Percentiles rank a stretch among this genome's conserved stretches.
Conservation (phyloP, 2,113 vertebrate genomes). For the Percina caprodes region DNA sequence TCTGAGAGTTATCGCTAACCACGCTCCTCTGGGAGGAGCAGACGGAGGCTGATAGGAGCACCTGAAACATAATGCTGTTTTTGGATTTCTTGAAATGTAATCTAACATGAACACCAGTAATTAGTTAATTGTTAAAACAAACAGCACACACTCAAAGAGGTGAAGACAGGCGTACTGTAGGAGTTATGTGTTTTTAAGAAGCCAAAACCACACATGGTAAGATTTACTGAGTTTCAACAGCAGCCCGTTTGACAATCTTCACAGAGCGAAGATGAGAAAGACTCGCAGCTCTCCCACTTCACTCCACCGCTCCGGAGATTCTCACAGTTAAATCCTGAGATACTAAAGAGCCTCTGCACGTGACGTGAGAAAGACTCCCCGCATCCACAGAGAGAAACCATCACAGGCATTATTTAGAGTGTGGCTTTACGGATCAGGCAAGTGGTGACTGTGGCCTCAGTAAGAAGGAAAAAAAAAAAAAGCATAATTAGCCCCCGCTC, state of each 20-base stretch:
- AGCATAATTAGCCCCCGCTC: constrained; percentile 73
- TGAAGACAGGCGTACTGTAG: constrained; percentile 45
- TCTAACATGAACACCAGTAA: constrained; percentile 28
- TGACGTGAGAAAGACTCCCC: constrained; percentile 63
- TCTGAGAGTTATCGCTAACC: constrained; percentile 1
- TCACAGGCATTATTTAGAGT: constrained; percentile 66
- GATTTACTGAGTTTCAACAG: constrained; percentile 52
- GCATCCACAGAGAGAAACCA: constrained; percentile 69
- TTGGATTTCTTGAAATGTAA: neutral
- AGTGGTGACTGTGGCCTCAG: constrained; percentile 63
- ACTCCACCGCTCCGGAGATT: constrained; percentile 6
- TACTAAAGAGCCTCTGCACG: constrained; percentile 25
- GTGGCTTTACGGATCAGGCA: constrained; percentile 71
- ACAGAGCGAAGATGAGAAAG: constrained; percentile 24
- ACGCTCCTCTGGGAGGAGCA: neutral
- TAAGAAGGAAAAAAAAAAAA: constrained; percentile 28
- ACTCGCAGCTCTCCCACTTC: constrained; percentile 36
- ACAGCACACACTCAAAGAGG: constrained; percentile 38
- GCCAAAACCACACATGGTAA: constrained; percentile 51
- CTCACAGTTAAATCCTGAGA: constrained; percentile 54
- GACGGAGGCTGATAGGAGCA: neutral
- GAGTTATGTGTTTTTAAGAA: constrained; percentile 50
- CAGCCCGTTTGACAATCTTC: constrained; percentile 28
- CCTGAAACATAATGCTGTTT: neutral
- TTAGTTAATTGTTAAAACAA: constrained; percentile 56